Evolutionary conservation across 2,797 vertebrate genomes (phyloP).

Genomic region (Chrosomus eos): DNA sequence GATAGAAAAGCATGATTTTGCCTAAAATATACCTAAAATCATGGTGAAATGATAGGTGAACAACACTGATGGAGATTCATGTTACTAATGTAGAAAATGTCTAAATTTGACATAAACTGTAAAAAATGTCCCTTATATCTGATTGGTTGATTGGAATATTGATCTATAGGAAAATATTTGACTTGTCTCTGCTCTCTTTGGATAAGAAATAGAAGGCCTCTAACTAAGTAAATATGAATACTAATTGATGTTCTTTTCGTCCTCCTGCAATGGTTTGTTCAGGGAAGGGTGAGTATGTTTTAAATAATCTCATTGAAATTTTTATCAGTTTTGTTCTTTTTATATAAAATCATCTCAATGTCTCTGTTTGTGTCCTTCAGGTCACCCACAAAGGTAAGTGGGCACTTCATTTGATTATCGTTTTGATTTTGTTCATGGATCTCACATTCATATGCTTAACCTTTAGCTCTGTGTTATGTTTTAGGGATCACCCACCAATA

Average conservation of each 20-base stretch:
- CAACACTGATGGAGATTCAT: neutral
- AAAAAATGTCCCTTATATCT: neutral
- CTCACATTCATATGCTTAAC: neutral
- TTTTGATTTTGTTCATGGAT: neutral
- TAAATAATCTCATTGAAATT: neutral
- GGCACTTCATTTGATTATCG: neutral
- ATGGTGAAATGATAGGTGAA: neutral
- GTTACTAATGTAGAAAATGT: neutral
- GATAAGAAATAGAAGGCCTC: neutral
- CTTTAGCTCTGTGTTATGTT: slow-evolving; percentile 42
- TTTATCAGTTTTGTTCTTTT: neutral
- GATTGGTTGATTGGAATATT: neutral
- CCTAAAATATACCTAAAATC: neutral
- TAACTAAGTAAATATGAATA: neutral
- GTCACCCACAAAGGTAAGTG: slow-evolving; percentile 82
- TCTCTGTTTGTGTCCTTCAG: slow-evolving; percentile 62
- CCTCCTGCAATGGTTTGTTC: neutral
- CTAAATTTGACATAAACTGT: neutral
- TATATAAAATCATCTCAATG: slow-evolving; percentile 5
- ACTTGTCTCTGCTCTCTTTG: neutral
- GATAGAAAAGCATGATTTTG: neutral
- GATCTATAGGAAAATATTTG: neutral
- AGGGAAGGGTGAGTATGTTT: slow-evolving; percentile 32
- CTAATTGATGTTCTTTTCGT: slow-evolving; percentile 3
- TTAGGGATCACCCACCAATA: slow-evolving; percentile 96